These are phyloP conservation scores for Hippotragus niger DNA, from an alignment of 2,113 vertebrate genomes.

Conservation along the genomic window DNA sequence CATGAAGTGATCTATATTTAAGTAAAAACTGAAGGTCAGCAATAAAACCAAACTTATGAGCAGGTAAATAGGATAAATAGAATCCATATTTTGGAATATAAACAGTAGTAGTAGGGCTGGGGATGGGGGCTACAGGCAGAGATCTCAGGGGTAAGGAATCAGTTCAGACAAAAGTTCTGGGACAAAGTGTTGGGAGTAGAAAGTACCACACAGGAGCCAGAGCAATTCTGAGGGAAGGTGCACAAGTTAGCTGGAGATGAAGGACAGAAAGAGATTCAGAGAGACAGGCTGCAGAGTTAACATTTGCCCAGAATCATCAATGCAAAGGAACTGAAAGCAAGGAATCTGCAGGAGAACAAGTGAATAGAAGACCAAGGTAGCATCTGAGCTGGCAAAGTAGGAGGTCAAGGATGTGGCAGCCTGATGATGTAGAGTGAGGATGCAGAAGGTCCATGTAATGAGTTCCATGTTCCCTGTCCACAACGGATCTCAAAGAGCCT, in stretches of 20 bases:
- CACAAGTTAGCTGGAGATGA: background rate
- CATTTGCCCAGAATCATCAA: background rate
- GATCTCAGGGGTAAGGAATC: background rate
- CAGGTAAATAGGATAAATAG: background rate
- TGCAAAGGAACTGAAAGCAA: background rate
- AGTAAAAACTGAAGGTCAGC: slow-evolving; percentile 71
- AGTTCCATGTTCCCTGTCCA: background rate
- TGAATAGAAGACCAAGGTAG: background rate
- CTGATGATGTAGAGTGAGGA: background rate
- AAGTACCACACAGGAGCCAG: background rate
- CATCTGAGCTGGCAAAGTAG: background rate
- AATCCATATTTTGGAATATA: background rate
- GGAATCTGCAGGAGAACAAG: background rate
- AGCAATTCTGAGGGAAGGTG: background rate
- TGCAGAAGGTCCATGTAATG: background rate
- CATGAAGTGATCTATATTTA: slow-evolving; percentile 61
- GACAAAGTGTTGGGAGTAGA: background rate
- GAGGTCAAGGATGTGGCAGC: background rate
- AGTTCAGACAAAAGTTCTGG: background rate
- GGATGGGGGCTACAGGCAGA: background rate
- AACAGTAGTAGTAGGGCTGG: background rate
- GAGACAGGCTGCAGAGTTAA: background rate
- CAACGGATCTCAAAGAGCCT: background rate
- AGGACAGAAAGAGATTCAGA: background rate
- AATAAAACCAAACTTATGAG: background rate